Conservation (phyloP, 2,797 vertebrate species). For the Alauda arvensis region DNA sequence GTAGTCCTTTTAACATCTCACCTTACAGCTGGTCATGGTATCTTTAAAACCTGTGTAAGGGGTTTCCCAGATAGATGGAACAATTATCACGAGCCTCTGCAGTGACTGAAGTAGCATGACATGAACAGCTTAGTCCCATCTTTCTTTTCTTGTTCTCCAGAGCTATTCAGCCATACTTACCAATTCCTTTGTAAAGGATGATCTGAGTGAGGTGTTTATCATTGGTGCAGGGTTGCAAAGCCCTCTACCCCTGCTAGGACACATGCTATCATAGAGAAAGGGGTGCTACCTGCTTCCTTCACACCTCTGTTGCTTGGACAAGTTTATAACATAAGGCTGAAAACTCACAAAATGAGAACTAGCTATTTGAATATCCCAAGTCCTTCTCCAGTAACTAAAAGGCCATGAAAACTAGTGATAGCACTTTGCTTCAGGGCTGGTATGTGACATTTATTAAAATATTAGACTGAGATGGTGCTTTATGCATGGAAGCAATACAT, state of each 20-base stretch:
- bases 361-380: not conserved
- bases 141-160: not conserved
- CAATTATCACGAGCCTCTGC: not conserved
- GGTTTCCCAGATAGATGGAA: not conserved
- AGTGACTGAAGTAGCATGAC: not conserved
- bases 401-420: not conserved
- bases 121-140: not conserved
- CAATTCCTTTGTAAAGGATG: not conserved
- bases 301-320: not conserved
- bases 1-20: constrained; percentile 11
- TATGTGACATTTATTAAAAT: not conserved
- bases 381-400: not conserved
- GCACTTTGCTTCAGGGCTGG: not conserved
- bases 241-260: not conserved
- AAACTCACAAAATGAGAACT: not conserved
- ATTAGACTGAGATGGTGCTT: not conserved
- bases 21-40: not conserved
- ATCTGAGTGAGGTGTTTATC: not conserved
- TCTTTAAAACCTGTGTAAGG: not conserved
- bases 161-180: not conserved
- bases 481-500: not conserved
- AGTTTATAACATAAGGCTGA: not conserved
- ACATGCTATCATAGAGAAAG: not conserved
- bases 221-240: not conserved
- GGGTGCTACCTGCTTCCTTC: not conserved